Evolutionary conservation across 1,140 invertebrate genomes (phyloP).

Genomic region (Danaus melanippus): DNA sequence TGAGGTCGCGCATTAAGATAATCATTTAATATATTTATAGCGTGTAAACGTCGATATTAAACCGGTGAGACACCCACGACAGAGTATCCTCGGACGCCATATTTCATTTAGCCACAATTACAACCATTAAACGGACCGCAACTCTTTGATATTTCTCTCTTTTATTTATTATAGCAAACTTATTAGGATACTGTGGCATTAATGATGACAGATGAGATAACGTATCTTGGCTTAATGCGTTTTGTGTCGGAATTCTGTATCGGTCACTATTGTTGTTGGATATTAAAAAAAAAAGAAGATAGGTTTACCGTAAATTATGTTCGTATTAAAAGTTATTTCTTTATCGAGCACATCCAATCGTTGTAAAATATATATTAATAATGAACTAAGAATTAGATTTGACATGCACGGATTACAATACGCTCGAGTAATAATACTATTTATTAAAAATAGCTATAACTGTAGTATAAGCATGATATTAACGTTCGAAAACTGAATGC

Average conservation of each 20-base stretch:
- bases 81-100: constrained; percentile 49
- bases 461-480: too few relatives aligned
- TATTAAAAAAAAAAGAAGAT: constrained; percentile 32
- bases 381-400: too few relatives aligned
- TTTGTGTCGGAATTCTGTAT: constrained; percentile 41
- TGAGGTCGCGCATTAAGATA: constrained; percentile 49
- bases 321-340: constrained; percentile 13
- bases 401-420: too few relatives aligned
- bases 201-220: constrained; percentile 69
- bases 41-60: constrained; percentile 66
- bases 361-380: too few relatives aligned
- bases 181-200: constrained; percentile 69
- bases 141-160: constrained; percentile 61
- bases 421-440: too few relatives aligned
- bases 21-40: constrained; percentile 66
- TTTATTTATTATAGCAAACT: constrained; percentile 68
- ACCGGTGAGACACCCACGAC: constrained; percentile 59
- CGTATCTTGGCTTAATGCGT: constrained; percentile 57
- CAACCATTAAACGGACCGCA: constrained; percentile 65
- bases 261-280: constrained; percentile 35
- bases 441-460: too few relatives aligned
- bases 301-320: constrained; percentile 43
- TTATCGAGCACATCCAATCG: too few relatives aligned
- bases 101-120: constrained; percentile 68
- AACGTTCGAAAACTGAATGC: too few relatives aligned